phyloP scores from a whole-genome alignment of 2,888 invertebrate species.

The Cantharis lateralis region DNA sequence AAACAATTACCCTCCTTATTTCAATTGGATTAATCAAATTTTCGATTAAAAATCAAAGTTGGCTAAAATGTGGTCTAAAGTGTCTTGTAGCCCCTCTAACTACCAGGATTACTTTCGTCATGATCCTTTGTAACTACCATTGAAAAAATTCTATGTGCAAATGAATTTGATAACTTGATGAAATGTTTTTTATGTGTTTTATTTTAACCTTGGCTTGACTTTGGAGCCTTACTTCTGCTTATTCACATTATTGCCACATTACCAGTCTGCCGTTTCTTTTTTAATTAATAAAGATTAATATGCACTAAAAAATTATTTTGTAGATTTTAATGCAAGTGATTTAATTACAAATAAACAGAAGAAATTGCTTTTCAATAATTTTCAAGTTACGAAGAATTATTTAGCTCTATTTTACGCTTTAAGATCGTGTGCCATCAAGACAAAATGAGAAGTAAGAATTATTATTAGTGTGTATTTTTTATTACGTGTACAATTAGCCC shows the following conservation, averaged over 20 bases:
- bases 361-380: not conserved
- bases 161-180: too few relatives aligned
- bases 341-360: not conserved
- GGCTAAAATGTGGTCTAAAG: too few relatives aligned
- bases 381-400: not conserved
- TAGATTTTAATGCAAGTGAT: slow-evolving; percentile 3
- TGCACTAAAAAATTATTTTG: not conserved
- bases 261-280: not conserved
- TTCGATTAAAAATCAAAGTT: too few relatives aligned
- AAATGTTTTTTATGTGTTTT: too few relatives aligned
- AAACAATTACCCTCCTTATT: too few relatives aligned
- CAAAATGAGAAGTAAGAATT: not conserved
- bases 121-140: too few relatives aligned
- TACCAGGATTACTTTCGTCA: too few relatives aligned
- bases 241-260: not conserved
- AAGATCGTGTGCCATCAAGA: not conserved
- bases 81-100: too few relatives aligned
- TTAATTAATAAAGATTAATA: not conserved
- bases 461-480: not conserved
- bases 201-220: too few relatives aligned
- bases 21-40: too few relatives aligned
- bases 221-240: too few relatives aligned
- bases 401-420: not conserved
- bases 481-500: not conserved
- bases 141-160: too few relatives aligned